Conservation (phyloP, 2,113 vertebrate species). For the Tupaia tana region DNA sequence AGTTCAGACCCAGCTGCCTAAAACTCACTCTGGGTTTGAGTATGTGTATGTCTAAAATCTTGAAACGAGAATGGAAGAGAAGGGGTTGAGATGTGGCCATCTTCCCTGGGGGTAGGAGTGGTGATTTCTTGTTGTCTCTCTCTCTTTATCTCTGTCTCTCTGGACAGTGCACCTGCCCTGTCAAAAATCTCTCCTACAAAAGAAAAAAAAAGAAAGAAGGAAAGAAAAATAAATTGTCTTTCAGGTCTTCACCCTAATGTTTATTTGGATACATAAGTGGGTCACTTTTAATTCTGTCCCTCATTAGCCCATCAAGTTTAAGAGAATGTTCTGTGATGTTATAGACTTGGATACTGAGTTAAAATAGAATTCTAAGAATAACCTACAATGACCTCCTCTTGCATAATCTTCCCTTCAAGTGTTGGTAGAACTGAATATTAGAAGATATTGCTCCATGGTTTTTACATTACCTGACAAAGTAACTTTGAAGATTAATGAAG, state of each 20-base stretch:
- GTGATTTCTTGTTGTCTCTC: too few species aligned
- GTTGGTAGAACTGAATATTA: background rate
- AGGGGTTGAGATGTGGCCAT: too few species aligned
- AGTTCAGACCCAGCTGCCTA: too few species aligned
- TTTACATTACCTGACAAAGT: background rate
- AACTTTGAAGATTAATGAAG: background rate
- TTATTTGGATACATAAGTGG: background rate
- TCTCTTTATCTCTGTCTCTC: too few species aligned
- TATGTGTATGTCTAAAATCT: too few species aligned
- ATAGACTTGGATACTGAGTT: background rate
- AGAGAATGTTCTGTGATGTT: background rate
- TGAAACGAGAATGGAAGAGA: too few species aligned
- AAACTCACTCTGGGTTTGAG: too few species aligned
- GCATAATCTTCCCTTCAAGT: background rate
- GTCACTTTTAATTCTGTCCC: background rate
- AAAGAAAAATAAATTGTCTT: too few species aligned
- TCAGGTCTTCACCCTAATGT: background rate
- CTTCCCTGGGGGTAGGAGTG: too few species aligned
- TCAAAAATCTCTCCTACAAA: too few species aligned
- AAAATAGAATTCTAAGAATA: background rate
- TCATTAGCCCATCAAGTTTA: background rate
- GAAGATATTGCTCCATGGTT: background rate
- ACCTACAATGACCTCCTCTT: background rate
- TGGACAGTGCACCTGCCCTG: too few species aligned
- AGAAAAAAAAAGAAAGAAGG: too few species aligned